Conservation (phyloP, 2,888 invertebrate genomes). For the Linyphia triangularis region DNA sequence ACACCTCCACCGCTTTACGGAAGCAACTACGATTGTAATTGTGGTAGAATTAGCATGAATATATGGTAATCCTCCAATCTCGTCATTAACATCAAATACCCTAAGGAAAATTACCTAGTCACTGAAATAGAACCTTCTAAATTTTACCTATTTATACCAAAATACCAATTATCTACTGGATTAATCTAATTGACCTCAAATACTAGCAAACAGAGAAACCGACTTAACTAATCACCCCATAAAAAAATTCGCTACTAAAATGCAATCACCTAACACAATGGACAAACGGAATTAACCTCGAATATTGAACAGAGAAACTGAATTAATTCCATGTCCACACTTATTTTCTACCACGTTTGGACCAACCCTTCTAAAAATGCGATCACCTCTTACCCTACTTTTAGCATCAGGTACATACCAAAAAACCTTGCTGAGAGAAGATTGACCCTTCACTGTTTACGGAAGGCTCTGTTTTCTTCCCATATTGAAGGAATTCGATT, state of each 20-base stretch:
- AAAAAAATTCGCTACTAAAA: background rate
- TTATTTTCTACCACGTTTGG: background rate
- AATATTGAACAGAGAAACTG: background rate
- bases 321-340: background rate
- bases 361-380: conserved; percentile 11
- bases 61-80: too few species aligned
- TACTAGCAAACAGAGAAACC: background rate
- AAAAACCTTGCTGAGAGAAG: background rate
- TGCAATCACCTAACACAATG: too few species aligned
- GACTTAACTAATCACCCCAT: background rate
- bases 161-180: background rate
- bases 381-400: conserved; percentile 39
- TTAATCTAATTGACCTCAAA: background rate
- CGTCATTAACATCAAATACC: too few species aligned
- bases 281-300: background rate
- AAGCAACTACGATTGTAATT: too few species aligned
- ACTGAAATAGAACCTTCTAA: too few species aligned
- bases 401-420: background rate
- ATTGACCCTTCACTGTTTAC: conserved; percentile 51
- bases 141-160: background rate
- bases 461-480: conserved; percentile 19
- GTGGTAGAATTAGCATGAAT: too few species aligned
- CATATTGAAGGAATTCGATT: conserved; percentile 8
- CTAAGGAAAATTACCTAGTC: too few species aligned
- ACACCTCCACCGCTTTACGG: too few species aligned